Percentiles rank a stretch among this genome's conserved stretches.
These are phyloP conservation scores for Oreochromis spilurus DNA, from an alignment of 2,113 vertebrate species.

Conservation along the genomic window DNA sequence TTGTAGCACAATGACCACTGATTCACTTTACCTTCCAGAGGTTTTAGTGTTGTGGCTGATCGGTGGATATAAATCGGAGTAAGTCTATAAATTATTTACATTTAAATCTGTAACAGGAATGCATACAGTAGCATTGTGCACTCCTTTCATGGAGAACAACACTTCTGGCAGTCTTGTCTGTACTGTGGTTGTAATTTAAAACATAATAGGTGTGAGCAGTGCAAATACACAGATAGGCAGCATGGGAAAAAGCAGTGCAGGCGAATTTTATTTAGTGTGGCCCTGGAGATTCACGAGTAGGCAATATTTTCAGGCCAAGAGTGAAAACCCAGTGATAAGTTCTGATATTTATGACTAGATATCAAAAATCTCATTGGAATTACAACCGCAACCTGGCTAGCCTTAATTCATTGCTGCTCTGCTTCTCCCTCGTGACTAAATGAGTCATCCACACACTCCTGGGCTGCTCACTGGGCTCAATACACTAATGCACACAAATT, in stretches of 20 bases:
- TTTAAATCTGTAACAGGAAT: neutral
- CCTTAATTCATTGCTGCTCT: slow-evolving; percentile 14
- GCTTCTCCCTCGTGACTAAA: slow-evolving; percentile 26
- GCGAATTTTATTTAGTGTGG: neutral
- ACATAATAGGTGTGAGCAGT: neutral
- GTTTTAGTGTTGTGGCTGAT: neutral
- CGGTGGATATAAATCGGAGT: neutral
- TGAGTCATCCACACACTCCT: slow-evolving; percentile 35
- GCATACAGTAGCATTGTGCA: neutral
- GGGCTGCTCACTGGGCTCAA: neutral
- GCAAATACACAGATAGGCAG: neutral
- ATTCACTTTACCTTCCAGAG: neutral
- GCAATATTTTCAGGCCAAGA: neutral
- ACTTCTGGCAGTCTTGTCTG: neutral
- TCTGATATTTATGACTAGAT: slow-evolving; percentile 6
- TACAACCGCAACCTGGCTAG: neutral
- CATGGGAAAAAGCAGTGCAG: neutral
- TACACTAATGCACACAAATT: neutral
- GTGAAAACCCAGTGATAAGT: neutral
- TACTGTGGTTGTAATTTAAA: neutral
- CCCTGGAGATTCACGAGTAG: neutral
- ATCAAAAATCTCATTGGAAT: slow-evolving; percentile 16
- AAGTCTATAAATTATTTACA: neutral
- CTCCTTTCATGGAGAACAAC: neutral
- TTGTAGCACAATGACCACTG: neutral